These are phyloP conservation scores for Perca flavescens DNA, from an alignment of 2,113 vertebrate species.

Conservation along the genomic window DNA sequence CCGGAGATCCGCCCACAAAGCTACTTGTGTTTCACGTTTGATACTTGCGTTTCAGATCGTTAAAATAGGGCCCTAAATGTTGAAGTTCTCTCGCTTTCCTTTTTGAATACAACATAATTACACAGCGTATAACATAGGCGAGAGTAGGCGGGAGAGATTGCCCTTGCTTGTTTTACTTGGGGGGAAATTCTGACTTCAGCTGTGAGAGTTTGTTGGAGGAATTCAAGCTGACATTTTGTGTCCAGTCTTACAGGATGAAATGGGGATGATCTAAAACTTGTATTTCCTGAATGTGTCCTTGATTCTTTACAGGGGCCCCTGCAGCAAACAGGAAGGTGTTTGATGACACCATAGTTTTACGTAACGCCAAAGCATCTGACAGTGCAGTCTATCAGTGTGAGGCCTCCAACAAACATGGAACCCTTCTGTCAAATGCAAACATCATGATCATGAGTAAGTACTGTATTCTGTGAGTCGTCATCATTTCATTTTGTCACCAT, in stretches of 20 bases:
- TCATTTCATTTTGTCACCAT: not conserved
- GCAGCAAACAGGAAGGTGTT: slow-evolving; percentile 73
- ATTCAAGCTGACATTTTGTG: not conserved
- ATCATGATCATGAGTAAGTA: slow-evolving; percentile 93
- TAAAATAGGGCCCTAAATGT: too few species aligned
- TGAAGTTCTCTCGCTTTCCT: too few species aligned
- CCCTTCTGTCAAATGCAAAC: slow-evolving; percentile 91
- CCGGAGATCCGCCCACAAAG: too few species aligned
- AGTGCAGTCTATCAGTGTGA: slow-evolving; percentile 95
- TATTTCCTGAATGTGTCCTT: not conserved
- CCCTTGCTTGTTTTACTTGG: not conserved
- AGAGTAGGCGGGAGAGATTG: not conserved
- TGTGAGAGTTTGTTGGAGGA: not conserved
- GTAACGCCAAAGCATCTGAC: slow-evolving; percentile 87
- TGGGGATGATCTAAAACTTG: not conserved
- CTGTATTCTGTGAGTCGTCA: not conserved
- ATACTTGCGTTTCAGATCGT: too few species aligned
- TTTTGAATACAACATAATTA: not conserved
- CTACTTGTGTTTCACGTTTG: too few species aligned
- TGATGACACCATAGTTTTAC: slow-evolving; percentile 86
- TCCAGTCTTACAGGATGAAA: not conserved
- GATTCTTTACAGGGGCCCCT: slow-evolving; percentile 71
- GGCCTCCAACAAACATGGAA: slow-evolving; percentile 91
- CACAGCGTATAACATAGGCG: not conserved
- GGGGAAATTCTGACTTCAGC: too few species aligned